A percentile compares a stretch with the other conserved stretches of the same genome.
phyloP scores from a whole-genome alignment of 64 coral and sea anemone genomes.

The Cladopsammia gracilis region DNA sequence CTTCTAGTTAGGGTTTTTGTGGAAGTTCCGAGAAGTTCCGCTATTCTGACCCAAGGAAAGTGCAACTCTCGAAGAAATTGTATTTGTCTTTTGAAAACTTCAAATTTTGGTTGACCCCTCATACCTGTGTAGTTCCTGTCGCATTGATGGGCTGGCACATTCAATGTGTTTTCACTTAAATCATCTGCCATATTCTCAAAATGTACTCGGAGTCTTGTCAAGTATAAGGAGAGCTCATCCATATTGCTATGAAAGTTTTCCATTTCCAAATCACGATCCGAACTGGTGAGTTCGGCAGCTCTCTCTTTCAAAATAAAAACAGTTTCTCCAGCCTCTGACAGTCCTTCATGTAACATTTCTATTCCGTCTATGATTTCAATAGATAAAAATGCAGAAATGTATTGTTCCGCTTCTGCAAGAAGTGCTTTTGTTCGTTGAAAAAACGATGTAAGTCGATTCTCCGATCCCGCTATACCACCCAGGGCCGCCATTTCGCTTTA shows the following conservation, averaged over 20 bases:
- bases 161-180: slow-evolving; percentile 12
- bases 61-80: slow-evolving; percentile 55
- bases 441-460: slow-evolving; percentile 40
- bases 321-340: slow-evolving; percentile 76
- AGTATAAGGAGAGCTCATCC: slow-evolving; percentile 52
- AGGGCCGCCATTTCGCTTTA: slow-evolving; percentile 57
- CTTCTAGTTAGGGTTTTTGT: too few relatives aligned
- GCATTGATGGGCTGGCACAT: slow-evolving; percentile 50
- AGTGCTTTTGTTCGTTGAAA: slow-evolving; percentile 51
- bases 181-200: slow-evolving; percentile 49
- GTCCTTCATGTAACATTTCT: slow-evolving; percentile 72
- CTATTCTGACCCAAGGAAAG: too few relatives aligned
- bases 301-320: too few relatives aligned
- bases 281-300: slow-evolving; percentile 41
- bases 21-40: too few relatives aligned
- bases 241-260: slow-evolving; percentile 61
- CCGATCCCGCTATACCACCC: slow-evolving; percentile 33
- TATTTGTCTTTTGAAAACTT: slow-evolving; percentile 50
- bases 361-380: not conserved
- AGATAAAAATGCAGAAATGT: slow-evolving; percentile 11
- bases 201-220: slow-evolving; percentile 55
- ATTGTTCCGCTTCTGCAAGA: slow-evolving; percentile 50
- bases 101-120: slow-evolving; percentile 51
- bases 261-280: slow-evolving; percentile 66
- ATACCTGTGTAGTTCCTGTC: slow-evolving; percentile 53